Evolutionary conservation across 2,888 invertebrate species (phyloP).

Genomic region (Calliscelio sp.): DNA sequence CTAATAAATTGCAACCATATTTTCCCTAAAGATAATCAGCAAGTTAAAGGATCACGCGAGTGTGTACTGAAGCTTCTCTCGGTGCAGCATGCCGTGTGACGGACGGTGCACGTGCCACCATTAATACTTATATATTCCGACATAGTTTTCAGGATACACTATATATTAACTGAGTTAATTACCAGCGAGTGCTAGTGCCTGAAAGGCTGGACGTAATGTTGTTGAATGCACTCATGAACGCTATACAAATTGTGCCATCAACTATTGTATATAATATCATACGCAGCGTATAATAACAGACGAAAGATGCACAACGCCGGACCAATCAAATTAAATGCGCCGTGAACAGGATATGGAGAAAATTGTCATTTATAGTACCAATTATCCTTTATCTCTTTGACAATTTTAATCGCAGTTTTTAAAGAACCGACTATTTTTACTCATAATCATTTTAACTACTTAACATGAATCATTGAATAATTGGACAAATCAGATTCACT

Average conservation of each 20-base stretch:
- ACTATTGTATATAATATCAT: background rate
- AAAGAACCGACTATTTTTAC: no score
- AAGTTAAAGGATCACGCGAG: constrained; percentile 44
- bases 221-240: constrained; percentile 34
- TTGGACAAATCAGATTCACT: no score
- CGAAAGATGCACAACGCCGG: background rate
- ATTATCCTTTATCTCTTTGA: no score
- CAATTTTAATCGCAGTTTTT: no score
- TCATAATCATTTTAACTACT: no score
- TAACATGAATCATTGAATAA: no score
- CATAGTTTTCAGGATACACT: constrained; percentile 31
- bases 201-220: constrained; percentile 48
- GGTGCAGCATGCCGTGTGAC: constrained; percentile 44
- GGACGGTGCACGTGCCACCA: constrained; percentile 50
- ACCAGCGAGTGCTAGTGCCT: constrained; percentile 27
- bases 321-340: background rate
- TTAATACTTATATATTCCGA: constrained; percentile 50
- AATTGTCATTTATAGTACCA: no score
- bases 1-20: no score
- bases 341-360: background rate
- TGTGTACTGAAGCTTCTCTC: background rate
- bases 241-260: constrained; percentile 13
- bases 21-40: constrained; percentile 70
- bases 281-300: constrained; percentile 3
- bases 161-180: constrained; percentile 65